Conservation (phyloP, 2,797 vertebrate species). For the Mus spretus region DNA sequence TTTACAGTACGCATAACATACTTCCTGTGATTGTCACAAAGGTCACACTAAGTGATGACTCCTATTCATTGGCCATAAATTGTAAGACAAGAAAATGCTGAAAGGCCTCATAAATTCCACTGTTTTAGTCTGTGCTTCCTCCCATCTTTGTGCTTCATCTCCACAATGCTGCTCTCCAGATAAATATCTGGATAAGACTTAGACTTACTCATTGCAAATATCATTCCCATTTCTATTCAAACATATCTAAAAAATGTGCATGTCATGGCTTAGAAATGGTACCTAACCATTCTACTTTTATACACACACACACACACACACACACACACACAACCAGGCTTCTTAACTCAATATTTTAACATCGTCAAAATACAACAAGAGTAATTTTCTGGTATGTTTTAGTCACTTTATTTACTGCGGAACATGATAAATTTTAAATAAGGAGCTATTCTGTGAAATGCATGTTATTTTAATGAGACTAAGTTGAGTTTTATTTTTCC, state of each 20-base stretch:
- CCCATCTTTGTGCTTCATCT: slow-evolving; percentile 53
- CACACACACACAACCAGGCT: too few species aligned
- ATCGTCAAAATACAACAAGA: not conserved
- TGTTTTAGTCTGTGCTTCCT: slow-evolving; percentile 64
- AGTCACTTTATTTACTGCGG: slow-evolving; percentile 19
- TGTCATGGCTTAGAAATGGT: not conserved
- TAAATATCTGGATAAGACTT: slow-evolving; percentile 31
- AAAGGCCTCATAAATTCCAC: slow-evolving; percentile 72
- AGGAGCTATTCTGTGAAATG: slow-evolving; percentile 3
- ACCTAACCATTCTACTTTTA: not conserved
- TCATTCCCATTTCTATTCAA: slow-evolving; percentile 49
- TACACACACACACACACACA: too few species aligned
- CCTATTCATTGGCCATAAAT: slow-evolving; percentile 74
- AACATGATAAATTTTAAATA: slow-evolving; percentile 16
- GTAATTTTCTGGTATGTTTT: not conserved
- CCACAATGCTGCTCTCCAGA: slow-evolving; percentile 46
- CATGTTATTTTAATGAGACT: slow-evolving; percentile 29
- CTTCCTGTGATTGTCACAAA: slow-evolving; percentile 78
- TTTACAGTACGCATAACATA: slow-evolving; percentile 63
- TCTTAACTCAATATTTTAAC: not conserved
- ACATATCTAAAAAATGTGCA: slow-evolving; percentile 12
- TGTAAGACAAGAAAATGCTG: slow-evolving; percentile 77
- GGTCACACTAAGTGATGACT: slow-evolving; percentile 57
- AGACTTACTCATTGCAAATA: slow-evolving; percentile 37
- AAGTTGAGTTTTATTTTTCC: slow-evolving; percentile 38